phyloP scores from a whole-genome alignment of 2,888 invertebrate species.

The Mallateleia sp. region DNA sequence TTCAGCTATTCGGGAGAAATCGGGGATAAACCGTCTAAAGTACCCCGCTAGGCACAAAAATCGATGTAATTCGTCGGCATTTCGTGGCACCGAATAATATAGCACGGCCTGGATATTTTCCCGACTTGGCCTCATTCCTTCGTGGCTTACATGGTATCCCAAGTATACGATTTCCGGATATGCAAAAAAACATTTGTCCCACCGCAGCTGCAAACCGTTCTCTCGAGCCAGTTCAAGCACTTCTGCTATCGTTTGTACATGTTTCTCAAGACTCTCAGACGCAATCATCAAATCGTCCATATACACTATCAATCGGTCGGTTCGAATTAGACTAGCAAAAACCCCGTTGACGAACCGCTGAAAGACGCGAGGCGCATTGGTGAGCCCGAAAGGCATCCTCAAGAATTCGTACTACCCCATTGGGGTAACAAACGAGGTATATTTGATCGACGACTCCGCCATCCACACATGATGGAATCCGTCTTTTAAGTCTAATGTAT shows the following conservation, averaged over 20 bases:
- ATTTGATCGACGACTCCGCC: not conserved
- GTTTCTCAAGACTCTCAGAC: not conserved
- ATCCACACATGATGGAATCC: constrained; percentile 12
- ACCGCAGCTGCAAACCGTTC: constrained; percentile 12
- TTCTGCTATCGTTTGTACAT: not conserved
- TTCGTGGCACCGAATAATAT: constrained; percentile 19
- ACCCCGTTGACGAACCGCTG: constrained; percentile 25
- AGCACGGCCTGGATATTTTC: constrained; percentile 13
- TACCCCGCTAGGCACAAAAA: constrained; percentile 41
- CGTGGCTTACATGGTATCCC: constrained; percentile 1
- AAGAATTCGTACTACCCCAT: not conserved
- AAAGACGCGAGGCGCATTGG: constrained; percentile 66
- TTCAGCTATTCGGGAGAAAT: constrained; percentile 16
- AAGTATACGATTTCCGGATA: not conserved
- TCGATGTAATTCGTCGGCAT: constrained; percentile 27
- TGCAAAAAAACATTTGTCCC: constrained; percentile 18
- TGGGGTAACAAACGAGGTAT: not conserved
- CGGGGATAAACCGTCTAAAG: constrained; percentile 31
- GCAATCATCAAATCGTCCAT: constrained; percentile 28
- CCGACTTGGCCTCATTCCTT: constrained; percentile 21
- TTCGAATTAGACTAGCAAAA: constrained; percentile 23
- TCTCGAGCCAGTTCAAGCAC: not conserved
- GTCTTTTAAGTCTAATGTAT: not conserved
- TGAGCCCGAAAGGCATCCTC: constrained; percentile 20
- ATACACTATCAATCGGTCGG: constrained; percentile 20